Evolutionary conservation across 2,888 invertebrate species (phyloP).

Genomic region (Diplazon laetatorius): DNA sequence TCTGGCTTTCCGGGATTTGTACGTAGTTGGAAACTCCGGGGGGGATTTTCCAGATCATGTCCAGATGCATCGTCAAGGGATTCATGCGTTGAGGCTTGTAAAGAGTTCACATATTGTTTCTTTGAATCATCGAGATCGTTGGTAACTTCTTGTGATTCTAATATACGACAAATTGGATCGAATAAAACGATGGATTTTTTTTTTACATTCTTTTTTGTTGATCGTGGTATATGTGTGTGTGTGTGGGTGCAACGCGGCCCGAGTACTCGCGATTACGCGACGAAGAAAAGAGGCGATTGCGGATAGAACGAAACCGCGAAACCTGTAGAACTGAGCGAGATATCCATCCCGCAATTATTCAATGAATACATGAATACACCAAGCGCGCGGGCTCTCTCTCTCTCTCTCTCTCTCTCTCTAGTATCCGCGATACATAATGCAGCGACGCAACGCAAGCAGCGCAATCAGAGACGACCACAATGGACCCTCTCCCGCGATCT

Average conservation of each 20-base stretch:
- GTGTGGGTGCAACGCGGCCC: slow-evolving; percentile 15
- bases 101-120: slow-evolving; percentile 5
- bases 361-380: slow-evolving; percentile 80
- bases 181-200: neutral
- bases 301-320: slow-evolving; percentile 15
- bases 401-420: too few relatives aligned
- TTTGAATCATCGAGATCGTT: slow-evolving; percentile 16
- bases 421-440: slow-evolving; percentile 66
- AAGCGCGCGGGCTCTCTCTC: too few relatives aligned
- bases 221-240: too few relatives aligned
- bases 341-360: slow-evolving; percentile 78
- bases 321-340: slow-evolving; percentile 57
- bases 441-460: slow-evolving; percentile 52
- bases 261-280: slow-evolving; percentile 22
- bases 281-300: slow-evolving; percentile 12
- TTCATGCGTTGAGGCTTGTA: neutral
- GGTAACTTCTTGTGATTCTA: neutral
- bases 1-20: slow-evolving; percentile 48
- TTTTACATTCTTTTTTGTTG: too few relatives aligned
- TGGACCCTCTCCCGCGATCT: slow-evolving; percentile 43
- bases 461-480: slow-evolving; percentile 64
- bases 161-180: slow-evolving; percentile 2
- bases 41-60: slow-evolving; percentile 41
- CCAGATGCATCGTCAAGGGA: neutral
- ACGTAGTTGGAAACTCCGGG: neutral